phyloP scores from a whole-genome alignment of 2,113 vertebrate species.

The Geococcyx californianus region DNA sequence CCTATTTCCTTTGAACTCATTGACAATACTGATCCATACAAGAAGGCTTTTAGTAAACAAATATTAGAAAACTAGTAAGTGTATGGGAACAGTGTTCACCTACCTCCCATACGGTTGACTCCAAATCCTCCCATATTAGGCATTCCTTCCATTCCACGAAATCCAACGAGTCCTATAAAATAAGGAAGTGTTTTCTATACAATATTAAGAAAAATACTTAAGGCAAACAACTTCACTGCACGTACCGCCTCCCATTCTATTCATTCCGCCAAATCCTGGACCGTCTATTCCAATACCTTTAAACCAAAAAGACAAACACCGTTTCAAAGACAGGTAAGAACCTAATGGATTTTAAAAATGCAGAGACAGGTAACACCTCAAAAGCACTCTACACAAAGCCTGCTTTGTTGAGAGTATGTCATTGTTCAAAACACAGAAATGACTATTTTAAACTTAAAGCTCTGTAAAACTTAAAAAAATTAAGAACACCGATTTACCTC shows the following conservation, averaged over 20 bases:
- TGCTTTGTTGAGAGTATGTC: background rate
- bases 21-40: slow-evolving; percentile 19
- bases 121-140: slow-evolving; percentile 91
- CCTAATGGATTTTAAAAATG: background rate
- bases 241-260: slow-evolving; percentile 88
- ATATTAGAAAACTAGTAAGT: background rate
- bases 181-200: slow-evolving; percentile 45
- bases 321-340: slow-evolving; percentile 8
- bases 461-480: background rate
- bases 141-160: slow-evolving; percentile 91
- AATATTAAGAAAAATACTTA: background rate
- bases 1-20: slow-evolving; percentile 46
- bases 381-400: background rate
- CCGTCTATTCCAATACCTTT: slow-evolving; percentile 90
- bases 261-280: slow-evolving; percentile 90
- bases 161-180: slow-evolving; percentile 85
- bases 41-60: background rate
- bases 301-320: slow-evolving; percentile 60
- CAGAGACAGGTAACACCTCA: background rate
- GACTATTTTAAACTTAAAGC: background rate
- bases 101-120: slow-evolving; percentile 93
- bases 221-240: slow-evolving; percentile 27
- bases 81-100: background rate
- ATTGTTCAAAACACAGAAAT: background rate
- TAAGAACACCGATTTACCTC: slow-evolving; percentile 77